Evolutionary conservation across 2,113 vertebrate species (phyloP).

Genomic region (Cyanoramphus novaezelandiae): DNA sequence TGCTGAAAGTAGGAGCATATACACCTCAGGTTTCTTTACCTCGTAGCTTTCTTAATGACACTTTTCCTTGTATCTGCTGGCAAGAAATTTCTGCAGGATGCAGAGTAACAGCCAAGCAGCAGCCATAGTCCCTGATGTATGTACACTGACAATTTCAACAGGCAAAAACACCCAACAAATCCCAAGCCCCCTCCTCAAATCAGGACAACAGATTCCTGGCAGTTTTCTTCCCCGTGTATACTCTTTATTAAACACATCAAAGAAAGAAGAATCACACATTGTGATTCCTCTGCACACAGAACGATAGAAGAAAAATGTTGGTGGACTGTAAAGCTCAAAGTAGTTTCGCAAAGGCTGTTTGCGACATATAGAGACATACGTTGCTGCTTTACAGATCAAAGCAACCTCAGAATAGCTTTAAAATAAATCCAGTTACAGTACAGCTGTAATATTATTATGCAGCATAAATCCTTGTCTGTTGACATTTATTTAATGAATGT

Average conservation of each 20-base stretch:
- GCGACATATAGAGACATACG: slow-evolving; percentile 28
- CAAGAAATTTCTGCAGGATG: not conserved
- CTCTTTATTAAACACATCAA: not conserved
- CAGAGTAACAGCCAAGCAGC: not conserved
- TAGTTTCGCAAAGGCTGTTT: not conserved
- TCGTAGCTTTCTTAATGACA: not conserved
- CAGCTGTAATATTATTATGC: slow-evolving; percentile 53
- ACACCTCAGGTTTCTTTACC: not conserved
- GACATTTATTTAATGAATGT: slow-evolving; percentile 59
- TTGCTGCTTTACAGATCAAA: slow-evolving; percentile 46
- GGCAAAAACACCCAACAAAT: not conserved
- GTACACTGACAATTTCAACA: not conserved
- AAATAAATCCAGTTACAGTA: slow-evolving; percentile 61
- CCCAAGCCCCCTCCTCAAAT: not conserved
- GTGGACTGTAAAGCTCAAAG: not conserved
- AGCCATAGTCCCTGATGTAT: not conserved
- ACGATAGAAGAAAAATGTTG: not conserved
- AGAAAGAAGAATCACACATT: not conserved
- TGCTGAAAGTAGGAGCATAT: not conserved
- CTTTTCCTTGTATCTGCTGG: not conserved
- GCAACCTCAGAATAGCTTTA: slow-evolving; percentile 40
- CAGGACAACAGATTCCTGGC: not conserved
- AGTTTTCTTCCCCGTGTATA: not conserved
- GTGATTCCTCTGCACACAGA: not conserved
- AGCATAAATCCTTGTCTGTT: slow-evolving; percentile 62